These are phyloP conservation scores for Petrosia ficiformis DNA, from an alignment of 37 sponge, comb jelly and placozoan genomes.

Conservation along the genomic window DNA sequence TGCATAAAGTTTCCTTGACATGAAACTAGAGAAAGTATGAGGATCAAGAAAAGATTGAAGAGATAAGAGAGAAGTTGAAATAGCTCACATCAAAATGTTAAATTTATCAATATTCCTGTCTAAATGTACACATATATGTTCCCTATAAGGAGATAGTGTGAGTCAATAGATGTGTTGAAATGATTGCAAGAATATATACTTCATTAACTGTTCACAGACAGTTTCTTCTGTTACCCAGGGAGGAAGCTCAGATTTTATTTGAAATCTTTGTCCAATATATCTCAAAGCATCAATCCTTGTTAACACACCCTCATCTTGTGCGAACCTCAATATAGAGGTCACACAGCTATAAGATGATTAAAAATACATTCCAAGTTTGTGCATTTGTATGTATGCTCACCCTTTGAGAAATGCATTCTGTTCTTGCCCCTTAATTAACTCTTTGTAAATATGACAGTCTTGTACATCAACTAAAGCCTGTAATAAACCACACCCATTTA, in stretches of 20 bases:
- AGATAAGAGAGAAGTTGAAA: neutral
- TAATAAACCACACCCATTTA: no score
- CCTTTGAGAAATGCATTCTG: constrained; percentile 70
- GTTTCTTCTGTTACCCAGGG: constrained; percentile 78
- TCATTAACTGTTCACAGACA: constrained; percentile 64
- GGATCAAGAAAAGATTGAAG: neutral
- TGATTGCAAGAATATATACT: constrained; percentile 30
- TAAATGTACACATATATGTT: constrained; percentile 86
- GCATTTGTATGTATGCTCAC: constrained; percentile 21
- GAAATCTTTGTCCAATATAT: constrained; percentile 79
- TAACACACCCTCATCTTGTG: constrained; percentile 47
- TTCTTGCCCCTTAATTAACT: constrained; percentile 66
- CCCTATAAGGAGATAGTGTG: constrained; percentile 47
- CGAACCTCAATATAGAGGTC: constrained; percentile 53
- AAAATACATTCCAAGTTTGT: neutral
- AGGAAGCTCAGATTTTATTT: constrained; percentile 75
- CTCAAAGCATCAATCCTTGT: constrained; percentile 53
- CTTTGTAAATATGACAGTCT: constrained; percentile 71
- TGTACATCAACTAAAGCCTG: constrained; percentile 69
- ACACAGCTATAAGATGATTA: constrained; percentile 47
- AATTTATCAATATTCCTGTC: constrained; percentile 84
- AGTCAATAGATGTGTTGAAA: no score
- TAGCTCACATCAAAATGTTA: constrained; percentile 81
- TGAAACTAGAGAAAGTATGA: constrained; percentile 44
- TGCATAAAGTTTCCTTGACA: constrained; percentile 83